These are phyloP conservation scores for Heliothis peltigera DNA, from an alignment of 2,888 invertebrate species.

Conservation along the genomic window DNA sequence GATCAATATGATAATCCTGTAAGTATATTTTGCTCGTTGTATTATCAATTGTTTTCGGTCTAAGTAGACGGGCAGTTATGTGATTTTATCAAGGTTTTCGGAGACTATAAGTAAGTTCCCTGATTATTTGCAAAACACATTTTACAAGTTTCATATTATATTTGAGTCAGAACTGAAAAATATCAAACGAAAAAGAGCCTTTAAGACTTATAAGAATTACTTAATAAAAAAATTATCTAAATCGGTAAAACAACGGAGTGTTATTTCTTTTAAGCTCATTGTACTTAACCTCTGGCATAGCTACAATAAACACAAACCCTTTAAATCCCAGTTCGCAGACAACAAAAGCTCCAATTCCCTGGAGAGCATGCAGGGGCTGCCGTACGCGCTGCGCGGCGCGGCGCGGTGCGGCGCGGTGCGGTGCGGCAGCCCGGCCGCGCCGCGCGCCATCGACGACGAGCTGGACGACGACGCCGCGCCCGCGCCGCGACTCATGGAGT, in stretches of 20 bases:
- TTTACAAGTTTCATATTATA: too few relatives aligned
- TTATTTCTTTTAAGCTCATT: too few relatives aligned
- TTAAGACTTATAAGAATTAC: too few relatives aligned
- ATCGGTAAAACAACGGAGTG: too few relatives aligned
- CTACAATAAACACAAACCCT: background rate
- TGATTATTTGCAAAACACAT: too few relatives aligned
- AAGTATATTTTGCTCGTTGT: conserved; percentile 58
- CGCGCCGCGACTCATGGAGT: conserved; percentile 84
- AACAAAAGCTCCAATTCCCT: conserved; percentile 78
- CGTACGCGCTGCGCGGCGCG: conserved; percentile 71
- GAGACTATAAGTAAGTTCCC: too few relatives aligned
- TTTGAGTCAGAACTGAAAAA: too few relatives aligned
- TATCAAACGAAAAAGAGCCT: too few relatives aligned
- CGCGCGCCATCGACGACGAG: conserved; percentile 62
- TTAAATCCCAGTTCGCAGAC: conserved; percentile 72
- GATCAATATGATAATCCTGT: conserved; percentile 83
- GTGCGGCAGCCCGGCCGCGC: conserved; percentile 58
- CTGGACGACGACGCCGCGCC: conserved; percentile 65
- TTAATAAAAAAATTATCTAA: too few relatives aligned
- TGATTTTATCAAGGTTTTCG: too few relatives aligned
- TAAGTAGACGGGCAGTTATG: too few relatives aligned
- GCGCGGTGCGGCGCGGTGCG: conserved; percentile 55
- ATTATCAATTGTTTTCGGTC: background rate
- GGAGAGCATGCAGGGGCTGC: conserved; percentile 76
- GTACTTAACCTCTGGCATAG: too few relatives aligned